Conservation (phyloP, 2,113 vertebrate species). For the Delphinus delphis region DNA sequence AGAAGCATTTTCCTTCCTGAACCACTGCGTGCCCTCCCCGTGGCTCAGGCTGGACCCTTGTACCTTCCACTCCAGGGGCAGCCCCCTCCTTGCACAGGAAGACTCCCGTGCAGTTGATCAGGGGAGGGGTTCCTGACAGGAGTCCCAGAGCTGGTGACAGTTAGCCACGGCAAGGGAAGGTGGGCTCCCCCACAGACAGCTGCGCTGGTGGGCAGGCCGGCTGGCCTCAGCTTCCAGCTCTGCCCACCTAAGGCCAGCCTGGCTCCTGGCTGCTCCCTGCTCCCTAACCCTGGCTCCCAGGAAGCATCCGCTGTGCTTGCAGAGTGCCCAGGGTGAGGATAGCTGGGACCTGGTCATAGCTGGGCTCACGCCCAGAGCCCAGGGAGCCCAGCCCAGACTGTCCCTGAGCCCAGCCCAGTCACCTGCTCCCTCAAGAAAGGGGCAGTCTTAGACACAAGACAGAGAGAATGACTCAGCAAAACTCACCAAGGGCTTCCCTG, state of each 20-base stretch:
- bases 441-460: neutral
- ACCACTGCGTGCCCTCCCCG: neutral
- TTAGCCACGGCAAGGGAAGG: neutral
- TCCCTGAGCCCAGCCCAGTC: neutral
- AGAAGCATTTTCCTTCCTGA: neutral
- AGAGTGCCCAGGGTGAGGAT: neutral
- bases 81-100: neutral
- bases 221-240: neutral
- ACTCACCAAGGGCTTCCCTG: neutral
- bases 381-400: neutral
- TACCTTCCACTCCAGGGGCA: neutral
- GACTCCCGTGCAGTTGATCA: neutral
- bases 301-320: neutral
- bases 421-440: neutral
- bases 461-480: neutral
- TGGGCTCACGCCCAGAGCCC: neutral
- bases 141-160: neutral
- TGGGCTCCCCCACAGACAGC: neutral
- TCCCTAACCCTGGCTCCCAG: neutral
- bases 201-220: neutral
- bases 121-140: neutral
- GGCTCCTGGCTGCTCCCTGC: neutral
- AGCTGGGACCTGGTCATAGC: neutral
- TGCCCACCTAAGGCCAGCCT: neutral
- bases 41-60: neutral